Conservation (phyloP, 2,113 vertebrate genomes). For the Strix uralensis region DNA sequence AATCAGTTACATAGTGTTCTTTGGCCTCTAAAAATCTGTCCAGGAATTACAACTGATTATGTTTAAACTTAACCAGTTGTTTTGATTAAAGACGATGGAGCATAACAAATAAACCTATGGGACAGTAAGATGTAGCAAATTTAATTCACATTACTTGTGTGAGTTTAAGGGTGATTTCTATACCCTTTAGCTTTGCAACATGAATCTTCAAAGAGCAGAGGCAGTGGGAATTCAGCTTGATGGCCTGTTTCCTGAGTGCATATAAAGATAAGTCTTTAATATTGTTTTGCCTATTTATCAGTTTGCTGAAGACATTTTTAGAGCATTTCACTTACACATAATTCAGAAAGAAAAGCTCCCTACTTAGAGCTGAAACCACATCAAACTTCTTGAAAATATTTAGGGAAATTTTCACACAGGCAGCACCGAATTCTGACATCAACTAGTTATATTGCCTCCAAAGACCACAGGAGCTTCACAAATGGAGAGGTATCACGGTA, state of each 20-base stretch:
- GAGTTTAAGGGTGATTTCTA: background rate
- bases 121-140: background rate
- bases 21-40: background rate
- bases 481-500: background rate
- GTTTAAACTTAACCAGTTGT: background rate
- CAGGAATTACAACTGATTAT: background rate
- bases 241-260: constrained; percentile 3
- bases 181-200: background rate
- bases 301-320: constrained; percentile 17
- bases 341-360: constrained; percentile 2
- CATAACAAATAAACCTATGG: background rate
- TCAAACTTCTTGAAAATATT: background rate
- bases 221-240: constrained; percentile 8
- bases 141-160: background rate
- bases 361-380: background rate
- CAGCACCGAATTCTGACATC: background rate
- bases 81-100: background rate
- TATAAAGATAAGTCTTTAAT: background rate
- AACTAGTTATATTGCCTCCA: background rate
- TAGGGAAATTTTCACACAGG: background rate
- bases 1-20: background rate
- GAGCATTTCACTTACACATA: background rate
- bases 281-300: constrained; percentile 37
- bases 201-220: background rate
- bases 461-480: background rate